Evolutionary conservation across 2,113 vertebrate genomes (phyloP), one percentile per base, ranked within the genome.

Genomic region (Bufo bufo): DNA sequence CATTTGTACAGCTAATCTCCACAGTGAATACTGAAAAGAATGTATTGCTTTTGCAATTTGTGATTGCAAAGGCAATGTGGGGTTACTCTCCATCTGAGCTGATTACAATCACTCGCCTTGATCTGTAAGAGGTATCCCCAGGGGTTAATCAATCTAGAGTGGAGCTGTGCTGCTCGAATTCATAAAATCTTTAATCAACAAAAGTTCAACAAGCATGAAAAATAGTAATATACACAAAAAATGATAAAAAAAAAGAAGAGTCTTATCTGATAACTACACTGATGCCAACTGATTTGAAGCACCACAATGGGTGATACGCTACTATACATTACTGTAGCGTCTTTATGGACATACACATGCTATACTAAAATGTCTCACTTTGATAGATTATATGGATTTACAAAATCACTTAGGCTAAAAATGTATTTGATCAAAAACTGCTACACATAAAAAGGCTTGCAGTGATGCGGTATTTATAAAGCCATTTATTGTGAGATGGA

Each of bases 21-120:
- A n/a, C n/a, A n/a, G 33, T 33, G 33, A 33, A 33, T 52, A 6
- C 9, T 52, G 9, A 23, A 23, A 74, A 17, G 71, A 45, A 75
- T 50, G 45, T 75, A 75, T 3, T 20, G 0, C 23, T 17, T 59
- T 20, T 79, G 78, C 6, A 80, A 80, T 59, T 14, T 80, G 12
- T 79, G 77, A 79, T 59, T 80, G 75, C 54, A 80, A 33, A 16
- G 54, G 54, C 56, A 9, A 81, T 23, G 13, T 45, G 50, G 63
- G 82, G 47, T 84, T 84, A 71, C 33, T 84, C 63, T 65, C 63
- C 82, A 33, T 54, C 71, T 33, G 19, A 13, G 82, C 82, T 84
- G 82, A 84, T 84, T 84, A 84, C 82, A 84, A 84, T 84, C 82
- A 84, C 82, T 84, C 71, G 63, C 82, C 65, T 84, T 84, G 82